Conservation (phyloP, 2,797 vertebrate genomes). For the Poecilia velifera region DNA sequence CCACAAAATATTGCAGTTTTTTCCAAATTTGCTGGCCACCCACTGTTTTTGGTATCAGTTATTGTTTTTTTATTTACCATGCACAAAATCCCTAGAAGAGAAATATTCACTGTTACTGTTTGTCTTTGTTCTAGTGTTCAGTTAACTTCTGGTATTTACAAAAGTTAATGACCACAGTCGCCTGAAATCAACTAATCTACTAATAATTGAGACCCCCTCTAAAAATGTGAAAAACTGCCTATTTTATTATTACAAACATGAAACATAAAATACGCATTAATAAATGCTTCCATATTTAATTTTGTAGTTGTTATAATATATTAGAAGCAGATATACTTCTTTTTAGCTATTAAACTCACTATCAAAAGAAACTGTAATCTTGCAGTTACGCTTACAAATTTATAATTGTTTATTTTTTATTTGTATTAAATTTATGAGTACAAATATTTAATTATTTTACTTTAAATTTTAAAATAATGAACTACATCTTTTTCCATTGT, state of each 20-base stretch:
- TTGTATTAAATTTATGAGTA: too few relatives aligned
- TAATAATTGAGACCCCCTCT: too few relatives aligned
- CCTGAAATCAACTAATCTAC: too few relatives aligned
- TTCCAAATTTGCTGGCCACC: not conserved
- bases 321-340: not conserved
- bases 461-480: too few relatives aligned
- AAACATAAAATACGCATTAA: too few relatives aligned
- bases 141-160: too few relatives aligned
- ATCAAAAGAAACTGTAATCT: not conserved
- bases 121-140: not conserved
- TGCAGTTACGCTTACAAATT: not conserved
- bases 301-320: not conserved
- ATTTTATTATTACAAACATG: too few relatives aligned
- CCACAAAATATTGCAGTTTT: not conserved
- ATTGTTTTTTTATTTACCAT: not conserved
- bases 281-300: not conserved
- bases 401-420: too few relatives aligned
- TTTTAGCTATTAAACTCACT: not conserved
- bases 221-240: too few relatives aligned
- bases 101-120: not conserved
- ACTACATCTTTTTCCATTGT: too few relatives aligned
- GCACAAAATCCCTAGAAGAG: not conserved
- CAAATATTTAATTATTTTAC: too few relatives aligned
- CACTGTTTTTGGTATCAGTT: not conserved
- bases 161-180: too few relatives aligned